Evolutionary conservation across 2,113 vertebrate genomes (phyloP), one percentile per base, ranked within the genome.

Genomic region (Oxyura jamaicensis): DNA sequence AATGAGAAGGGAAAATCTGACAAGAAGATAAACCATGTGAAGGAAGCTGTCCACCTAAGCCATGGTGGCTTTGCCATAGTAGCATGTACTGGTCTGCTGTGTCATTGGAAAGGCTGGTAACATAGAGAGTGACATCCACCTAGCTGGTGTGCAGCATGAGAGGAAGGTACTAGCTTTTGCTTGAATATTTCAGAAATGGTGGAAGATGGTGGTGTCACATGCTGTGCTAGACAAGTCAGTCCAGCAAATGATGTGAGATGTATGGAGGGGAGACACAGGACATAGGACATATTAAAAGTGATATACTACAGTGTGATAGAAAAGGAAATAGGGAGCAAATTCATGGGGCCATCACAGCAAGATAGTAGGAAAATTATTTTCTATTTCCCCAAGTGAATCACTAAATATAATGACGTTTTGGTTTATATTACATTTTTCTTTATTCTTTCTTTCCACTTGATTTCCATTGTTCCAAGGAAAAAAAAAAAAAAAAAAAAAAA

Each of bases 1-100:
- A 71, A 63, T 58, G 55, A 78, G 10, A 5, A 71, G 53, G 50
- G 3, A 59, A 83, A 39, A 5, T 31, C 50, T 69, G 28, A 8
- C 9, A 79, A 36, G 35, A 91, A 53, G 8, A 29, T 10, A 82
- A 71, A 16, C 11, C 75, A 31, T 29, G 17, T 66, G 10, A 62
- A 17, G 41, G 42, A 69, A 21, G 11, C 35, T 31, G 5, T 67
- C 11, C 15, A 8, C 17, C 28, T 35, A 53, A 84, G 4, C 5
- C 33, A 18, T 18, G n/a, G 20, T 39, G 60, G 14, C 18, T 66
- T 23, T 86, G 39, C 3, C 19, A 56, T 12, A 65, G 22, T 17
- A 50, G 28, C 13, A 35, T 0, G 0, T 29, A 8, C 16, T 36
- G 13, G 5, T 59, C 13, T 59, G 22, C 16, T 44, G 33, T 44